Conservation (phyloP, 2,797 vertebrate species). For the Rousettus madagascariensis region DNA sequence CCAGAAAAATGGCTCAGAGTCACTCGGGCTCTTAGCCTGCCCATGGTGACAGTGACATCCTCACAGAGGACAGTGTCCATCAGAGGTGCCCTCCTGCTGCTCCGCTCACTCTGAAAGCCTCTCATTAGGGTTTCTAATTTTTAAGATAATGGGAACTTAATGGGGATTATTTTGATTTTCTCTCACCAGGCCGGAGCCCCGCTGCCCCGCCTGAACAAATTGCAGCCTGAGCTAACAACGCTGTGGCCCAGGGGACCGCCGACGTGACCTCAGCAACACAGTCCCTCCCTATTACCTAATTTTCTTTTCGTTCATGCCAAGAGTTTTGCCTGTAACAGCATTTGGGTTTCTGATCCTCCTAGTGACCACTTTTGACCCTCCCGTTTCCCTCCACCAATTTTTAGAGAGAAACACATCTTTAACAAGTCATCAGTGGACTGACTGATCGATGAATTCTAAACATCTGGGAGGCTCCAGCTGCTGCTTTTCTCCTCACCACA, state of each 20-base stretch:
- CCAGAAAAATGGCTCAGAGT: not conserved
- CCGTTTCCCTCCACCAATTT: not conserved
- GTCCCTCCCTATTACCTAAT: not conserved
- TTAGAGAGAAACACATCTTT: not conserved
- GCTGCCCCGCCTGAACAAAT: slow-evolving; percentile 33
- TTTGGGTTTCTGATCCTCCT: not conserved
- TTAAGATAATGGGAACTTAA: slow-evolving; percentile 64
- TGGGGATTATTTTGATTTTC: slow-evolving; percentile 64
- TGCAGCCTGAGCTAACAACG: not conserved
- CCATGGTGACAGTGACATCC: slow-evolving; percentile 12
- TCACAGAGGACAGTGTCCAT: slow-evolving; percentile 63
- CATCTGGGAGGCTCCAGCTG: not conserved
- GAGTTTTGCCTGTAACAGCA: not conserved
- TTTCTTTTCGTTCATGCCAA: not conserved
- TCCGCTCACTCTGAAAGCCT: slow-evolving; percentile 53
- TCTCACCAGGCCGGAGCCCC: slow-evolving; percentile 12
- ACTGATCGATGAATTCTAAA: not conserved
- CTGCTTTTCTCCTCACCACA: not conserved
- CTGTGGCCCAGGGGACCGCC: not conserved
- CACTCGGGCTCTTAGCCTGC: not conserved
- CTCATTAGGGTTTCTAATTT: slow-evolving; percentile 71
- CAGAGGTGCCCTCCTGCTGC: slow-evolving; percentile 62
- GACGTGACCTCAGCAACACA: slow-evolving; percentile 10
- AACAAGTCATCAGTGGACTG: not conserved
- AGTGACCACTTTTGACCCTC: not conserved